phyloP scores from a whole-genome alignment of 2,797 vertebrate species.

The Spea hammondii region DNA sequence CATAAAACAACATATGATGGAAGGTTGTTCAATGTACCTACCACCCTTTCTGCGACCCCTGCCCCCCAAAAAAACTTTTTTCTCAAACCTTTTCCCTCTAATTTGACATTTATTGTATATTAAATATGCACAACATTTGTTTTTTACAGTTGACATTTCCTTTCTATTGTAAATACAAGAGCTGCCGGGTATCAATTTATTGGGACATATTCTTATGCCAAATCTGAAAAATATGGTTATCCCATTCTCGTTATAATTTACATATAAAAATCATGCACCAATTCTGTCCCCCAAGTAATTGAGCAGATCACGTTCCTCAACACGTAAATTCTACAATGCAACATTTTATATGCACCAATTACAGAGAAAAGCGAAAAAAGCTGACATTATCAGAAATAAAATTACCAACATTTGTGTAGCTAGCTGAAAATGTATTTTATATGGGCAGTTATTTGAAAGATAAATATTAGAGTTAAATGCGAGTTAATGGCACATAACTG shows the following conservation, averaged over 20 bases:
- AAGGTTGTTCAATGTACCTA: no score
- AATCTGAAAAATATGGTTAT: not conserved
- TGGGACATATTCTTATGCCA: not conserved
- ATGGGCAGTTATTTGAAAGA: slow-evolving; percentile 22
- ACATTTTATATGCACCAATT: slow-evolving; percentile 14
- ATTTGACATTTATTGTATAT: no score
- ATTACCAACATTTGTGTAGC: slow-evolving; percentile 1
- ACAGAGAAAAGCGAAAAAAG: not conserved
- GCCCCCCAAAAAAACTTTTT: no score
- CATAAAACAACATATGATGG: no score
- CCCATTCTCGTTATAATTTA: not conserved
- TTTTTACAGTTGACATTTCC: no score
- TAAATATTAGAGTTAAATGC: slow-evolving; percentile 21
- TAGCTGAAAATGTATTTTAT: slow-evolving; percentile 14
- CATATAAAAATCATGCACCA: not conserved
- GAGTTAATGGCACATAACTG: slow-evolving; percentile 25
- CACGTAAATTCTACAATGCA: not conserved
- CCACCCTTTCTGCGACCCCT: no score
- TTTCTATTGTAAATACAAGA: not conserved
- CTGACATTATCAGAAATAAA: slow-evolving; percentile 32
- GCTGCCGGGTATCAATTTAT: not conserved
- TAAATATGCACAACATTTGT: no score
- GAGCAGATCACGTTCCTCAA: slow-evolving; percentile 7
- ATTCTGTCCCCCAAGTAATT: slow-evolving; percentile 1
- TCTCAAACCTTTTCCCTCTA: no score